A percentile compares a stretch with the other conserved stretches of the same genome.
These are phyloP conservation scores for Sinocyclocheilus anophthalmus DNA, from an alignment of 2,113 vertebrate genomes.

Conservation along the genomic window DNA sequence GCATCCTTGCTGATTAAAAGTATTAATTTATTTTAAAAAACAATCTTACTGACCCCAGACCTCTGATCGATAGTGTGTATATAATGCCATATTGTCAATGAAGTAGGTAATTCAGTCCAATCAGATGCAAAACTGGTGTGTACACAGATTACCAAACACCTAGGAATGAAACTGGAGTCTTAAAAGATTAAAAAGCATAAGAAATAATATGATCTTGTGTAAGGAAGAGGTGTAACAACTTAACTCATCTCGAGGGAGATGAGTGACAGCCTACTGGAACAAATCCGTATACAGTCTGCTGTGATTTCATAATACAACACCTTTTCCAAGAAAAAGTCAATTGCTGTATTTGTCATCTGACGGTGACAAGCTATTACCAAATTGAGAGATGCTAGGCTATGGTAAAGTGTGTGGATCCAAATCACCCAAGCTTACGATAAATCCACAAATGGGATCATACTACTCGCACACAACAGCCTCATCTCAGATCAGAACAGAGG, in stretches of 20 bases:
- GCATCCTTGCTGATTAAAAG: no score
- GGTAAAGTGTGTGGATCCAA: conserved; percentile 6
- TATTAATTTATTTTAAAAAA: background rate
- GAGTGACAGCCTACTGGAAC: background rate
- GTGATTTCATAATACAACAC: conserved; percentile 28
- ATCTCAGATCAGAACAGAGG: background rate
- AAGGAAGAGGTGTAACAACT: background rate
- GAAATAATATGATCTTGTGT: background rate
- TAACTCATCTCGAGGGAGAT: background rate
- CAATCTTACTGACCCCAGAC: background rate
- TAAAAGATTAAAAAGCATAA: background rate
- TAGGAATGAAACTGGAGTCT: background rate
- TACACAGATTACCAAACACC: background rate
- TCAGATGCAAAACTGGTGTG: background rate
- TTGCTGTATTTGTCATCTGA: background rate
- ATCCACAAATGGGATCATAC: conserved; percentile 32
- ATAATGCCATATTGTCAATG: background rate
- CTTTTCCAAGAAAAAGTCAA: conserved; percentile 23
- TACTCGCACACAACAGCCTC: background rate
- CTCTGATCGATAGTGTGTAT: background rate
- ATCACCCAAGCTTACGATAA: conserved; percentile 34
- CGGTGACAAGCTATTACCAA: background rate
- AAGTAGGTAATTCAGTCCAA: background rate
- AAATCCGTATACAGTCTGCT: background rate
- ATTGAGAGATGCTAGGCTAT: conserved; percentile 1